Base-by-base conservation (phyloP, 2,888 invertebrate species). In the Balanococcus diminutus region DNA sequence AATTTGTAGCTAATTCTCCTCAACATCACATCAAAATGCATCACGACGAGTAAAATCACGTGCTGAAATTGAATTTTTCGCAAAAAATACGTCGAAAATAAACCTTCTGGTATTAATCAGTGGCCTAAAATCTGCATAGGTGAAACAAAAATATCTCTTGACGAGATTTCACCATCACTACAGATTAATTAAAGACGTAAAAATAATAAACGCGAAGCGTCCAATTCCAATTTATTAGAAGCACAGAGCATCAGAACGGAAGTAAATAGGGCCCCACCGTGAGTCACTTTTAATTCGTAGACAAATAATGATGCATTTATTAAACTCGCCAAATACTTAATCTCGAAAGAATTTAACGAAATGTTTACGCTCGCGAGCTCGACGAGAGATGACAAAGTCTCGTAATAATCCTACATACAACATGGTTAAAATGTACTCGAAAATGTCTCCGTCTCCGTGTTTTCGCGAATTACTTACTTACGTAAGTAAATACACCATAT, bases 231-330 rank as follows among this genome's bases (percentile, higher is more conserved):
- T 56, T 22, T 22, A 56, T 56, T 56, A 56, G 22, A 9, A 11
- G 4, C 56, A 22, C 3, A 22, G 9, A 22, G 56, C 16, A 42
- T 51, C 16, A n/a, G 51, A 9, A 28, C 67, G 28, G 16, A 19
- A 67, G 19, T 22, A 61, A 67, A 2, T 16, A 28, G 28, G 67
- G 67, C 11, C n/a, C 25, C 2, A 56, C 28, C 4, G 28, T 67
- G 67, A 67, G 28, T 67, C 67, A 67, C 28, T 28, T 25, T 67
- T 67, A 67, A 67, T 67, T 67, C 67, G 67, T 67, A 67, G 67
- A 67, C 67, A 67, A 67, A 67, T 67, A 67, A 67, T 67, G 67
- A 67, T 67, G 67, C 67, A 67, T 67, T 67, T 67, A 67, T 67
- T 67, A 67, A 67, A 67, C 28, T 67, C 67, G 67, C 67, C 67